Conservation (phyloP, 2,797 vertebrate species). For the Trachurus trachurus region DNA sequence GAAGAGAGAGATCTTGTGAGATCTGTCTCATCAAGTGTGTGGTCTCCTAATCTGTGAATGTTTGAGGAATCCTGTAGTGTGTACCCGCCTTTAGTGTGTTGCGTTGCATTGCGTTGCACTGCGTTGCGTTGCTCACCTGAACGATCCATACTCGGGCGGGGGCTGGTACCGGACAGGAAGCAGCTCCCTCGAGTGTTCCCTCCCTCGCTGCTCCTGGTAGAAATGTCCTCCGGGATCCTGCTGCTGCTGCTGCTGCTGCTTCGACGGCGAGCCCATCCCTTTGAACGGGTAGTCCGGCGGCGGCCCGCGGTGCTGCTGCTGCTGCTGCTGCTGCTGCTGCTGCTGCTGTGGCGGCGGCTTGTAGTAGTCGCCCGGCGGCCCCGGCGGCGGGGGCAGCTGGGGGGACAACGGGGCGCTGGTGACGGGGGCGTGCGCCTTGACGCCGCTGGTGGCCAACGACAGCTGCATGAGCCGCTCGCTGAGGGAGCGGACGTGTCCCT, state of each 20-base stretch:
- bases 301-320: slow-evolving; percentile 92
- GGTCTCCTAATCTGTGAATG: too few species aligned
- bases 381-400: slow-evolving; percentile 84
- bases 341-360: too few species aligned
- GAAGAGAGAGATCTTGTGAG: too few species aligned
- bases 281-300: slow-evolving; percentile 98
- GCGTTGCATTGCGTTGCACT: slow-evolving; percentile 24
- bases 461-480: slow-evolving; percentile 98
- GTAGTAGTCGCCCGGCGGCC: slow-evolving; percentile 92
- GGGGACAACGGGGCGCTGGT: slow-evolving; percentile 93
- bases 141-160: slow-evolving; percentile 96
- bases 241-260: slow-evolving; percentile 87
- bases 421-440: slow-evolving; percentile 95
- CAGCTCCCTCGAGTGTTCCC: slow-evolving; percentile 91
- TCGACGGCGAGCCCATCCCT: slow-evolving; percentile 88
- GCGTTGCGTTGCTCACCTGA: slow-evolving; percentile 89
- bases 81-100: too few species aligned
- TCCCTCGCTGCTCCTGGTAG: slow-evolving; percentile 91
- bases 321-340: too few species aligned
- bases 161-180: slow-evolving; percentile 96
- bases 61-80: too few species aligned
- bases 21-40: too few species aligned
- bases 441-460: slow-evolving; percentile 95
- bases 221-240: slow-evolving; percentile 90
- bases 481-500: slow-evolving; percentile 96